phyloP scores from a whole-genome alignment of 1,140 invertebrate genomes.

The Drosophila triauraria region DNA sequence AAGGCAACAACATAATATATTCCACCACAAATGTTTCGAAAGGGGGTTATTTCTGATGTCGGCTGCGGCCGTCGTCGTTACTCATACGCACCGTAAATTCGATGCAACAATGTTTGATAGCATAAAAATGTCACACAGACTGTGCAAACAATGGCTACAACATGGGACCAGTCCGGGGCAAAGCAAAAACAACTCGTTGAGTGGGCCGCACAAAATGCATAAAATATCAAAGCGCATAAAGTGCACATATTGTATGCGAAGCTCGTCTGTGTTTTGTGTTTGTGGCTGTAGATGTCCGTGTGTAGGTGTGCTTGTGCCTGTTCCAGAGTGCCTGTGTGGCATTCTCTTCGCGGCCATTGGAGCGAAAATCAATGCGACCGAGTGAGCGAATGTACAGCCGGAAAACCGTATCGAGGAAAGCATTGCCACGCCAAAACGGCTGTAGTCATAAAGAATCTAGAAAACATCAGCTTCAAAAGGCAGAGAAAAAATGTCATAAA shows the following conservation, averaged over 20 bases:
- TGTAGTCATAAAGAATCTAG: constrained; percentile 39
- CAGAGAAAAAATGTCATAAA: background rate
- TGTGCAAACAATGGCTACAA: constrained; percentile 72
- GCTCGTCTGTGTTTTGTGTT: constrained; percentile 32
- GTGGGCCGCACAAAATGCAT: constrained; percentile 52
- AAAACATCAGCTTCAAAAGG: constrained; percentile 7
- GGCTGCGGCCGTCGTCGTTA: constrained; percentile 58
- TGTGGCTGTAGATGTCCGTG: background rate
- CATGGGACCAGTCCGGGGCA: constrained; percentile 24
- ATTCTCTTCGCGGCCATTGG: constrained; percentile 12
- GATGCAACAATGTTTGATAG: constrained; percentile 80
- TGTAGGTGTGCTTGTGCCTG: background rate
- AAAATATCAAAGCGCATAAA: constrained; percentile 78
- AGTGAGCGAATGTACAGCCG: constrained; percentile 10
- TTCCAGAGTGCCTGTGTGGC: constrained; percentile 6
- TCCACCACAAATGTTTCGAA: constrained; percentile 56
- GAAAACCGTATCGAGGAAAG: constrained; percentile 30
- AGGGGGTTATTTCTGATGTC: constrained; percentile 18
- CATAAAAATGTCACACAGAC: constrained; percentile 78
- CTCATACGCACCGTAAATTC: constrained; percentile 82
- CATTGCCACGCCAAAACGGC: constrained; percentile 40
- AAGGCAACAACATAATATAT: constrained; percentile 66
- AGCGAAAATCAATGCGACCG: constrained; percentile 69
- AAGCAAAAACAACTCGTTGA: constrained; percentile 57
- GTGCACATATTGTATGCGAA: constrained; percentile 73